A percentile compares a stretch with the other conserved stretches of the same genome.
These are phyloP conservation scores for Diarsia dahlii DNA, from an alignment of 2,888 invertebrate species.

Conservation along the genomic window DNA sequence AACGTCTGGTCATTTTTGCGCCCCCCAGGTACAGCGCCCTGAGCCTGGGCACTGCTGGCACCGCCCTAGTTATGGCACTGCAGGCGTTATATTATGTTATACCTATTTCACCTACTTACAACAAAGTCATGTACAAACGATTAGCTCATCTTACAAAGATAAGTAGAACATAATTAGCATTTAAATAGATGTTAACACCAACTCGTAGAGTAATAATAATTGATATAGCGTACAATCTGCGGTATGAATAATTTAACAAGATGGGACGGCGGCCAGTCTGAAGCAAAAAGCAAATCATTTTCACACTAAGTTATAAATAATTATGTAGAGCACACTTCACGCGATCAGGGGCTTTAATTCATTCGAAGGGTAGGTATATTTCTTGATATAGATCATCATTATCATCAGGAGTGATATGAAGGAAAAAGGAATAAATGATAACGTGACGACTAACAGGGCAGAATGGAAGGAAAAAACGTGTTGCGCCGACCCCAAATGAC, in stretches of 20 bases:
- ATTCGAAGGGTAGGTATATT: background rate
- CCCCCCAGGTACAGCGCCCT: no score
- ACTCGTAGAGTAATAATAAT: constrained; percentile 6
- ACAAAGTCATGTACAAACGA: background rate
- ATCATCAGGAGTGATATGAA: no score
- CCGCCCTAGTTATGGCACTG: no score
- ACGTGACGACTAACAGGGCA: no score
- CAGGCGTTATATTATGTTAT: no score
- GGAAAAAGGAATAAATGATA: no score
- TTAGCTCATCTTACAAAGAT: background rate
- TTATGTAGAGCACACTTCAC: background rate
- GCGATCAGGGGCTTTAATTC: background rate
- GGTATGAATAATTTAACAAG: constrained; percentile 36
- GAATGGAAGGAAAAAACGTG: no score
- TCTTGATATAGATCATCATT: no score
- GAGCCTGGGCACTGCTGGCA: no score
- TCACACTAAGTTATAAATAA: background rate
- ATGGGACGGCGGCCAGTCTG: background rate
- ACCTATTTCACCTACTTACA: background rate
- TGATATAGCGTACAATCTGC: background rate
- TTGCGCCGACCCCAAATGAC: no score
- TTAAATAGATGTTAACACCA: constrained; percentile 12
- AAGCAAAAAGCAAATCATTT: constrained; percentile 11
- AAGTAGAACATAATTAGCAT: constrained; percentile 10
- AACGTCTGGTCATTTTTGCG: no score